Base-by-base conservation (phyloP, 2,113 vertebrate genomes). In the Cichladusa arquata region DNA sequence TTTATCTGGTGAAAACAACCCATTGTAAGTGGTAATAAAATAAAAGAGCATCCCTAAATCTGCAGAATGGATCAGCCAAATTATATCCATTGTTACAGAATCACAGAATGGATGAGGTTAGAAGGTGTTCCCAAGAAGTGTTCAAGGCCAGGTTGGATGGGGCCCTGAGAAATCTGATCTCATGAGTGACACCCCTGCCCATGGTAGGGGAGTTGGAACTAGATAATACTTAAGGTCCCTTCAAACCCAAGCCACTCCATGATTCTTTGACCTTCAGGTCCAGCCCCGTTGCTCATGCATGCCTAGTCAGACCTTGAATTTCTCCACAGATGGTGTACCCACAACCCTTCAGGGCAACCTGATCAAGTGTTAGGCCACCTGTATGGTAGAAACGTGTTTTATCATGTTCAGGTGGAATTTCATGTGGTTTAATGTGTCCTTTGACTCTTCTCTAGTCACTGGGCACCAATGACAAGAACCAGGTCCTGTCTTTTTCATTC, bases 121-220 rank as follows among this genome's bases (percentile, higher is more conserved):
- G 48, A 76, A 51, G 15, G 38, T 9, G 33, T 15, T 47, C 20
- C n/a, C 40, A 61, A 22, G 18, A 62, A 61, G 9, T 42, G 29
- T 76, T 82, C 54, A 54, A 54, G 29, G 23, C 19, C 28, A 29
- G 64, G 23, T 28, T 53, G 54, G 18, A 45, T 51, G 9, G 25
- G 17, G 6, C 20, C 20, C n/a, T 82, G 40, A 69, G 40, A 53
- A 76, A 69, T 53, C 40, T 61, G n/a, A 47, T 69, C 24, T 69
- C 0, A 0, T 20, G 20, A 54, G n/a, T 47, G 25, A 61, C 29
- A 54, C 24, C 24, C 19, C 25, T 54, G 29, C 25, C 47, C 25
- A 19, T 28, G 25, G 47, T 11, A 66, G 20, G 4, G 11, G 25
- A 6, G 2, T 19, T 67, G 54, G 17, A 82, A 34, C 25, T 31